These are phyloP conservation scores for Paralichthys olivaceus DNA, from an alignment of 2,113 vertebrate genomes.

Conservation along the genomic window DNA sequence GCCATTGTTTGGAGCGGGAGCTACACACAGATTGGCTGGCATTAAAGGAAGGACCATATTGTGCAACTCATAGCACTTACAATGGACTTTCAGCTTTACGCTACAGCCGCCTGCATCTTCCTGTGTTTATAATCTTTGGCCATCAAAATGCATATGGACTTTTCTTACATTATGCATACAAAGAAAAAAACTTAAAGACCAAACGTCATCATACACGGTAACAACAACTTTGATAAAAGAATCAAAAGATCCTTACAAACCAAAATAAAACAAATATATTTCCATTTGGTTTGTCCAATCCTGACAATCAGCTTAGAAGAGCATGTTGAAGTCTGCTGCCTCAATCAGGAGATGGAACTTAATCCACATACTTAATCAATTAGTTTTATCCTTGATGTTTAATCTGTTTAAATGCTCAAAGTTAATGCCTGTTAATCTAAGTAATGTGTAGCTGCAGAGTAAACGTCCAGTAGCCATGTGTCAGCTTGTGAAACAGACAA, in stretches of 20 bases:
- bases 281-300: slow-evolving; percentile 18
- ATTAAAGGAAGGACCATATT: slow-evolving; percentile 33
- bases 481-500: not conserved
- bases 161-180: slow-evolving; percentile 17
- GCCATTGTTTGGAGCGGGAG: slow-evolving; percentile 45
- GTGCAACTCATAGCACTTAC: slow-evolving; percentile 28
- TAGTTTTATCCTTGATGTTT: slow-evolving; percentile 58
- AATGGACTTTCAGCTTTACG: slow-evolving; percentile 30
- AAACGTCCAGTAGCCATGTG: slow-evolving; percentile 9
- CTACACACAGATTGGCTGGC: slow-evolving; percentile 8
- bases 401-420: slow-evolving; percentile 67
- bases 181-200: not conserved
- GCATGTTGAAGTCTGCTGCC: slow-evolving; percentile 48
- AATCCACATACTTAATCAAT: slow-evolving; percentile 67
- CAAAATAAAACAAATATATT: slow-evolving; percentile 8
- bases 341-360: slow-evolving; percentile 65
- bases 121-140: slow-evolving; percentile 16
- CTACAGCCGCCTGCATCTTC: slow-evolving; percentile 37
- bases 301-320: slow-evolving; percentile 70
- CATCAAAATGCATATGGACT: slow-evolving; percentile 15
- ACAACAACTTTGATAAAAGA: not conserved
- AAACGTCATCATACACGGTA: not conserved
- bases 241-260: slow-evolving; percentile 13
- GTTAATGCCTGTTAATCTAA: slow-evolving; percentile 60
- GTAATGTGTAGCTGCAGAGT: slow-evolving; percentile 28